Percentiles rank a stretch among this genome's conserved stretches.
These are phyloP conservation scores for Eueides isabella DNA, from an alignment of 1,140 invertebrate genomes.

Conservation along the genomic window DNA sequence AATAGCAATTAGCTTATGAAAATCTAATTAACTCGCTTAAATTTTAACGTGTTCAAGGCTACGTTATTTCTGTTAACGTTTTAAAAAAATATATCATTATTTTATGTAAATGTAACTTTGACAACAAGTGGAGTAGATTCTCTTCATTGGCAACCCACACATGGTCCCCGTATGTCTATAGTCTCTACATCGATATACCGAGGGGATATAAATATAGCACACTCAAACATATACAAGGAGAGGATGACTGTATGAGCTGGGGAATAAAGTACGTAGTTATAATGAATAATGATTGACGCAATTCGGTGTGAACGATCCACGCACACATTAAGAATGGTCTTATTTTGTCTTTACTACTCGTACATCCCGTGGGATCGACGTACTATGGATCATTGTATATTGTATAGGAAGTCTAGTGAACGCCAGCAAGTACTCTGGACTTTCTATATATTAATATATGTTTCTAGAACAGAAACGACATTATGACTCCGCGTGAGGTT, in stretches of 20 bases:
- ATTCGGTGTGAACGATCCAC: conserved; percentile 62
- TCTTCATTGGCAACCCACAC: conserved; percentile 79
- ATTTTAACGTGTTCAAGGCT: conserved; percentile 10
- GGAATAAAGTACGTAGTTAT: conserved; percentile 68
- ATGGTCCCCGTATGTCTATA: conserved; percentile 65
- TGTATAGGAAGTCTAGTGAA: conserved; percentile 69
- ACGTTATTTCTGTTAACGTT: background rate
- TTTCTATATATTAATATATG: conserved; percentile 59
- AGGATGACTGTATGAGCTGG: conserved; percentile 64
- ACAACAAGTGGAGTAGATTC: conserved; percentile 63
- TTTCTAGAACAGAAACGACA: background rate
- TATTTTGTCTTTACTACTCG: conserved; percentile 76
- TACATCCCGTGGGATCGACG: conserved; percentile 75
- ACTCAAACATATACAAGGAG: conserved; percentile 56
- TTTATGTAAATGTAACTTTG: conserved; percentile 53
- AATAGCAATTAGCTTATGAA: conserved; percentile 26
- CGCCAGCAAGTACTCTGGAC: conserved; percentile 60
- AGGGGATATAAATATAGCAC: conserved; percentile 72
- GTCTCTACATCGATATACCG: conserved; percentile 48
- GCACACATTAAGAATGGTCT: conserved; percentile 63
- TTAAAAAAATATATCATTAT: background rate
- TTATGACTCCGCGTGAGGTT: background rate
- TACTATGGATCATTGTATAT: conserved; percentile 60
- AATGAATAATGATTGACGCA: conserved; percentile 74
- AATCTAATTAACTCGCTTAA: conserved; percentile 19